Evolutionary conservation across 2,113 vertebrate species (phyloP).

Genomic region (Steatornis caripensis): DNA sequence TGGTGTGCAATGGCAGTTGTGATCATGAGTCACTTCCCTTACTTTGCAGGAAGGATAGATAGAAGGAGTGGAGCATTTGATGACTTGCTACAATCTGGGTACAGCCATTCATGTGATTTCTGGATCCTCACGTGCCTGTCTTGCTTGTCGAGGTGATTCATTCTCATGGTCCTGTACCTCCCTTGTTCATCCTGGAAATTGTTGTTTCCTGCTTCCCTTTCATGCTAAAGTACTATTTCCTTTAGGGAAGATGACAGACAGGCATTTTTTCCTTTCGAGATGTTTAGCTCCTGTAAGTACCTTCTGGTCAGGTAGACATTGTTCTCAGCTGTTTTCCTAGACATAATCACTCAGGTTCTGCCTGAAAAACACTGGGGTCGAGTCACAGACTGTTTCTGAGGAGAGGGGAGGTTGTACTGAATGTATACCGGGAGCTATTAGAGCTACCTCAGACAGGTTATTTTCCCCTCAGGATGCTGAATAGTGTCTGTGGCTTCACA

Average conservation of each 20-base stretch:
- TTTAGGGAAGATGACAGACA: neutral
- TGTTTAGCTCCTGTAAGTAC: neutral
- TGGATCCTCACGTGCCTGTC: neutral
- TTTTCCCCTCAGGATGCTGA: neutral
- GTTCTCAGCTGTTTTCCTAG: neutral
- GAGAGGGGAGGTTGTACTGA: neutral
- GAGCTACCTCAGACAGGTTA: neutral
- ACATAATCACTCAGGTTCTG: neutral
- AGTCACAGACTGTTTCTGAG: neutral
- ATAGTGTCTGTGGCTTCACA: neutral
- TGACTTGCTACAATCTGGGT: fast-evolving
- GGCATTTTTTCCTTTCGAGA: neutral
- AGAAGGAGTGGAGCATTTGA: neutral
- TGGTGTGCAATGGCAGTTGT: neutral
- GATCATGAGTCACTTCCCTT: neutral
- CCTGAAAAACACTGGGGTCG: neutral
- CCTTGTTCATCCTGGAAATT: neutral
- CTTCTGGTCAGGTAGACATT: neutral
- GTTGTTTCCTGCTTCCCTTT: neutral
- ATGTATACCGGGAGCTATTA: neutral
- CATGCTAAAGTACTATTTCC: neutral
- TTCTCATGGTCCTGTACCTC: neutral
- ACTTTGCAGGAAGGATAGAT: neutral
- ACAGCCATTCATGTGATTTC: neutral
- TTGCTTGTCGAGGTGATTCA: neutral